phyloP scores from a whole-genome alignment of 2,888 invertebrate genomes.

The Teleiodes luculella region DNA sequence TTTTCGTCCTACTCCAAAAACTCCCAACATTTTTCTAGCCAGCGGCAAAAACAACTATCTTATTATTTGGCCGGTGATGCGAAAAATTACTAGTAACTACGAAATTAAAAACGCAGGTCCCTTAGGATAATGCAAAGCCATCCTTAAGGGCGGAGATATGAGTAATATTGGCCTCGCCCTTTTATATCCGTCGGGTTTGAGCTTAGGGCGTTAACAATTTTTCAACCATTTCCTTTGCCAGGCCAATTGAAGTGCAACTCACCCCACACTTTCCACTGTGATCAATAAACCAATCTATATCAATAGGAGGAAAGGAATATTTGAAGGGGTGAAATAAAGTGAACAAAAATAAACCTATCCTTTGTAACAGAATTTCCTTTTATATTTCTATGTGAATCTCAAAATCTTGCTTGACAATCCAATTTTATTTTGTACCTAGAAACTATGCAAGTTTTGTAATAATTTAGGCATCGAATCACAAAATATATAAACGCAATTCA shows the following conservation, averaged over 20 bases:
- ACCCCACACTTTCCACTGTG: slow-evolving; percentile 1
- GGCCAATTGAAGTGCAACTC: slow-evolving; percentile 38
- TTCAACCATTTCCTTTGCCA: slow-evolving; percentile 55
- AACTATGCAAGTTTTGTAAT: too few species aligned
- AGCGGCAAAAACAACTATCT: too few species aligned
- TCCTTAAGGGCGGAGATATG: background rate
- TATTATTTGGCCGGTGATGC: too few species aligned
- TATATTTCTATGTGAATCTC: too few species aligned
- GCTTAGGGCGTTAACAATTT: slow-evolving; percentile 68
- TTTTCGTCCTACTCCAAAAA: too few species aligned
- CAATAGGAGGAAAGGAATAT: background rate
- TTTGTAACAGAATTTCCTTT: too few species aligned
- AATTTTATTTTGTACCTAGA: too few species aligned
- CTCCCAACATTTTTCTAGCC: too few species aligned
- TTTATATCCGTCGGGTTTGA: slow-evolving; percentile 62
- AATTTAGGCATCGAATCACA: too few species aligned
- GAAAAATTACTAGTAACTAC: background rate
- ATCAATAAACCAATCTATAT: slow-evolving; percentile 9
- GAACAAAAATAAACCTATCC: too few species aligned
- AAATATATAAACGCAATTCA: too few species aligned
- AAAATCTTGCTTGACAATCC: too few species aligned
- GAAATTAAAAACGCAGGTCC: background rate
- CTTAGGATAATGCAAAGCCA: background rate
- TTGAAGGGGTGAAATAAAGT: background rate
- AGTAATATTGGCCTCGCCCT: slow-evolving; percentile 34